Conservation (phyloP, 2,113 vertebrate species). For the Piaya cayana region DNA sequence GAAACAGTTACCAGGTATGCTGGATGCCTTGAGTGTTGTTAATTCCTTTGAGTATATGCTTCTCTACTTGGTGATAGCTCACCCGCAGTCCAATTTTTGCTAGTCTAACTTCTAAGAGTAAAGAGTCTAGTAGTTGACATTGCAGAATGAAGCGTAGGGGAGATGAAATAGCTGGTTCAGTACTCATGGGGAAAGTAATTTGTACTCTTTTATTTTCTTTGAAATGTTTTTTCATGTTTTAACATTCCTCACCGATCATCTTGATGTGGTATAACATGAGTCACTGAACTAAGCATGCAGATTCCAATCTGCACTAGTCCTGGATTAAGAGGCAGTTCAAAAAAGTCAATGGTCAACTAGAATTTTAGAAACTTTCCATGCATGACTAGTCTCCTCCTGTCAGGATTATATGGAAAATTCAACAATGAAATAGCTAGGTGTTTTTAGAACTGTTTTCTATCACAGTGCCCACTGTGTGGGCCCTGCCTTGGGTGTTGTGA, state of each 20-base stretch:
- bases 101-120: background rate
- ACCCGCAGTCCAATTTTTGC: background rate
- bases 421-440: background rate
- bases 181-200: background rate
- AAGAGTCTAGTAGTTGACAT: background rate
- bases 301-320: background rate
- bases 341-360: background rate
- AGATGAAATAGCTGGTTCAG: background rate
- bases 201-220: background rate
- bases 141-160: background rate
- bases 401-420: background rate
- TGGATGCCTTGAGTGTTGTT: background rate
- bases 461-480: background rate
- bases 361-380: background rate
- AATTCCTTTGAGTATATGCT: background rate
- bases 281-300: background rate
- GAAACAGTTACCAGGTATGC: slow-evolving; percentile 87
- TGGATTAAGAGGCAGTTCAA: background rate
- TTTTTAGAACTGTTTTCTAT: background rate
- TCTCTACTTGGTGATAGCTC: background rate
- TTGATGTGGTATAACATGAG: background rate
- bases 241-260: background rate
- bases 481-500: background rate
- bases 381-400: background rate
- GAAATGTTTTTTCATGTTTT: background rate